Evolutionary conservation across 2,113 vertebrate genomes (phyloP).

Genomic region (Thinocorus orbignyianus): DNA sequence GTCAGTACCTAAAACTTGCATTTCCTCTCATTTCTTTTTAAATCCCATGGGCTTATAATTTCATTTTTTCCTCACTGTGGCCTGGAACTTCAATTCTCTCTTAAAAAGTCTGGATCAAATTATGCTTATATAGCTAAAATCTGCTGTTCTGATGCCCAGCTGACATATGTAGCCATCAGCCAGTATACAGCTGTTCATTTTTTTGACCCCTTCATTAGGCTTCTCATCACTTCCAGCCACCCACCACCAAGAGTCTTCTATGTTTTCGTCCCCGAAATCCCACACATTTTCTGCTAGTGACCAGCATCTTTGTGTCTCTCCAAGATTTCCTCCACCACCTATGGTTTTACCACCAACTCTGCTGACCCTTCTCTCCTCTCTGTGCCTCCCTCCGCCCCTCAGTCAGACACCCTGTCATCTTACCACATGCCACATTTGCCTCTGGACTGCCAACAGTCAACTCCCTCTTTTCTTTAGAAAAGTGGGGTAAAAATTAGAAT

Average conservation of each 20-base stretch:
- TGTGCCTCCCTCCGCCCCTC: neutral
- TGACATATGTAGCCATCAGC: neutral
- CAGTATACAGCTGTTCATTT: neutral
- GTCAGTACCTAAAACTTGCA: neutral
- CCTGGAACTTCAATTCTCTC: neutral
- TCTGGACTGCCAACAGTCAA: neutral
- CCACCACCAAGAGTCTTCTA: neutral
- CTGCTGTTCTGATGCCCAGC: neutral
- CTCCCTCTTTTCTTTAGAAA: neutral
- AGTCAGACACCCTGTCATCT: neutral
- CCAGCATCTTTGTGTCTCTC: neutral
- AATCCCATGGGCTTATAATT: neutral
- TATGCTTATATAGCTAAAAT: neutral
- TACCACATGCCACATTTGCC: neutral
- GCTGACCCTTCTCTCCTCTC: neutral
- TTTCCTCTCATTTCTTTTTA: neutral
- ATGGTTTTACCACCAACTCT: neutral
- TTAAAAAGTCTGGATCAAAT: neutral
- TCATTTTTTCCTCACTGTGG: neutral
- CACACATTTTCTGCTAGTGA: neutral
- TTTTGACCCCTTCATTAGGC: neutral
- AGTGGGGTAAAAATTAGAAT: neutral
- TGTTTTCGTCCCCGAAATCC: neutral
- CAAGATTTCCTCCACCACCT: neutral
- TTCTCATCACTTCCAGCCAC: neutral